Conservation (phyloP, 2,113 vertebrate species). For the Phylloscopus trochilus region DNA sequence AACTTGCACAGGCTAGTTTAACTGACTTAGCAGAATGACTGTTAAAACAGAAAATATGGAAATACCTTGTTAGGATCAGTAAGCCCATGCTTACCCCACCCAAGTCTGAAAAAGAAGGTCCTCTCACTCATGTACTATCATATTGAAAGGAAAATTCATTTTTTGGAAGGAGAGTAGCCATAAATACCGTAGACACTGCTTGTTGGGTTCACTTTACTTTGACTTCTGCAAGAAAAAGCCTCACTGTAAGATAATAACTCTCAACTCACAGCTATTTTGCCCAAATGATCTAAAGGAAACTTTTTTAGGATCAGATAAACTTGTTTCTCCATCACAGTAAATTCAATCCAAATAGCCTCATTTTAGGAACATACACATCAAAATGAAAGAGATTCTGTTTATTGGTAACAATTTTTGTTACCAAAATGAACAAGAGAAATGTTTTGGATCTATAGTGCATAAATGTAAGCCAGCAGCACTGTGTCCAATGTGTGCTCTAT, state of each 20-base stretch:
- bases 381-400: background rate
- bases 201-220: background rate
- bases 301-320: background rate
- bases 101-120: background rate
- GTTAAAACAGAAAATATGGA: background rate
- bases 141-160: background rate
- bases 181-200: background rate
- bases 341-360: background rate
- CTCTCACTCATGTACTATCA: accelerated
- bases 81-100: background rate
- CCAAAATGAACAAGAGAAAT: background rate
- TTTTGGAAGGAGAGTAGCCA: background rate
- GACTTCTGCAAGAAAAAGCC: background rate
- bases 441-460: background rate
- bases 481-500: background rate
- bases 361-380: background rate
- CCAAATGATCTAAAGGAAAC: background rate
- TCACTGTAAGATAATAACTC: background rate
- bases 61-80: background rate
- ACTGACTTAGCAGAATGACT: background rate
- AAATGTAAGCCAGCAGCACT: background rate
- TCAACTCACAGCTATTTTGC: background rate
- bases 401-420: background rate
- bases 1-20: background rate
- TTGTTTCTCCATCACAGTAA: background rate